Evolutionary conservation across 2,888 invertebrate species (phyloP), one percentile per base, ranked within the genome.

Genomic region (Neoitamus cyanurus): DNA sequence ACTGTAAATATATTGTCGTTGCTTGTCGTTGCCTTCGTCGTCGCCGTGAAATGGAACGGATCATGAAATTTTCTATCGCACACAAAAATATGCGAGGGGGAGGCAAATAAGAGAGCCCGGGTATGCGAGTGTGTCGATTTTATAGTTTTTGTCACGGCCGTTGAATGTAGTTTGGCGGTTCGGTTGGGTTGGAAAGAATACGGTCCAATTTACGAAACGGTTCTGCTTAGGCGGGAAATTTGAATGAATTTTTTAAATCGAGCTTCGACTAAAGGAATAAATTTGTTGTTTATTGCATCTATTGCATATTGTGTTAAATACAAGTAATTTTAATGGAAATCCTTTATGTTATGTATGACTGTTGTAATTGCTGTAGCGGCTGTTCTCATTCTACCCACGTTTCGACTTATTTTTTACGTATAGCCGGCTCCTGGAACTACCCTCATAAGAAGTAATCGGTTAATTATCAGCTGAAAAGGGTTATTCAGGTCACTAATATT

Each of bases 1-100:
- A 46, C 30, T 75, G 77, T 73, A 37, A 34, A 73, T 73, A 37
- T 73, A 73, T 73, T 69, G 70, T 9, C 28, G 9, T 70, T 70
- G 11, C 30, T 73, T 5, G 25, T 30, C 31, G 9, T 30, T 34
- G 31, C 30, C 13, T 1, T 42, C 15, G 42, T 42, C 42, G 42
- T 42, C 15, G 42, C 42, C 42, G 13, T 42, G 42, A 58, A 58
- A 58, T 58, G 58, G 58, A 42, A 42, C 25, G 15, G 58, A 58
- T 20, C 25, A 58, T 20, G 20, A 58, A 58, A 58, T 58, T 58
- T 58, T 58, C 58, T 42, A 42, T 42, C 42, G 42, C 42, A 42
- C 42, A 42, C 42, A 42, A 42, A 42, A 42, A 42, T 42, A 42
- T n/a, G n/a, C 4, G 42, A n/a, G 42, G n/a, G 15, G 42, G 58